Base-by-base conservation (phyloP, 2,888 invertebrate species). In the Cepaea hortensis region DNA sequence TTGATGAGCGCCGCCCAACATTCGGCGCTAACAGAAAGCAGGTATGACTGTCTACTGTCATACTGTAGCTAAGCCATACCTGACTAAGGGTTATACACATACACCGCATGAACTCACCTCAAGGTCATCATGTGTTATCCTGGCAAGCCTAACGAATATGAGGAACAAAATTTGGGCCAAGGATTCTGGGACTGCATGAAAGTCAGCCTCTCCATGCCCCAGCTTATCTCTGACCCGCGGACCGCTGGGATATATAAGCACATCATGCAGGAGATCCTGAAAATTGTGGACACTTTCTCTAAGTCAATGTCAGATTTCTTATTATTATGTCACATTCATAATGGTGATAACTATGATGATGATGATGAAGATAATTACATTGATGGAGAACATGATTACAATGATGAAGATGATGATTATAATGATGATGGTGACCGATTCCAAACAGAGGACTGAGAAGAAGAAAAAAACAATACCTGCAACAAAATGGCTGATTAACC, bases 221-320 rank as follows among this genome's bases (percentile, higher is more conserved):
- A 95, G 90, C 92, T 94, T 95, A 91, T 96, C 95, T 61, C 96
- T 91, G 65, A 95, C 90, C 79, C 96, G 91, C n/a, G 95, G 95
- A 0, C 96, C 96, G 81, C 93, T 93, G 11, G 94, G 94, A 85
- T 95, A 94, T 3, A 94, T 91, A 88, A 95, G 94, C 48, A 95
- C 88, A 91, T 96, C 96, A 87, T 94, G 93, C 50, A 95, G 91
- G 70, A 95, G 90, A 89, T 95, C 92, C 92, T 93, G 88, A 20
- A n/a, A 20, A 55, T 9, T 13, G 20, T 50, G 4, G 76, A 18
- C n/a, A 73, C 0, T 55, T 55, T 20, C 18, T n/a, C 5, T 18
- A n/a, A 3, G n/a, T n/a, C 5, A 15, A 68, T 68, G 18, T 1
- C 6, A 68, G 68, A 68, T 20, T 20, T 68, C 18, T 11, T 68